Evolutionary conservation across 35 echinoderm and acorn worm genomes (phyloP).

Genomic region (Stichopus chloronotus): DNA sequence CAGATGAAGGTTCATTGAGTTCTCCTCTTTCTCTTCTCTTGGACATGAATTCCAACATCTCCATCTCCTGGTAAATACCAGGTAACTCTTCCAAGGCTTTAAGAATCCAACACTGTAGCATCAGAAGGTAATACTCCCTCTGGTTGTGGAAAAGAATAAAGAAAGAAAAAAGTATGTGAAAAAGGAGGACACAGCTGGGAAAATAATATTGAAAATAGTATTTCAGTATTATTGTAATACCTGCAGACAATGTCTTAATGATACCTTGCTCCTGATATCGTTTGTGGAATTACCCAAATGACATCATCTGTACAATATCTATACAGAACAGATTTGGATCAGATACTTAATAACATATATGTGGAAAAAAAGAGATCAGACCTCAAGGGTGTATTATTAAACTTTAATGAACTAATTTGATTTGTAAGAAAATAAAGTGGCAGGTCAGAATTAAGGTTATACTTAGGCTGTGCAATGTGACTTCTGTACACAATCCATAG

Average conservation of each 20-base stretch:
- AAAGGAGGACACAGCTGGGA: background rate
- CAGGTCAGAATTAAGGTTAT: no score
- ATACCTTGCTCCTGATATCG: no score
- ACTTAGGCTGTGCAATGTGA: no score
- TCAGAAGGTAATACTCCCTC: conserved; percentile 84
- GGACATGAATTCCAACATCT: conserved; percentile 91
- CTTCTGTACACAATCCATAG: no score
- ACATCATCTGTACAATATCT: no score
- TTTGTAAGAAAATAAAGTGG: no score
- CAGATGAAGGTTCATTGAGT: conserved; percentile 28
- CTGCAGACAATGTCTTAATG: background rate
- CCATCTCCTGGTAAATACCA: conserved; percentile 79
- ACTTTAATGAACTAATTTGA: no score
- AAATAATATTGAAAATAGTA: background rate
- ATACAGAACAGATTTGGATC: no score
- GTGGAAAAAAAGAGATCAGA: no score
- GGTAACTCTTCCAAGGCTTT: conserved; percentile 77
- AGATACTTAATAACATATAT: no score
- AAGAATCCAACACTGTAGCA: conserved; percentile 78
- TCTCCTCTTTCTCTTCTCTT: conserved; percentile 52
- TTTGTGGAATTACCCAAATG: no score
- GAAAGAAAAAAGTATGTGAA: background rate
- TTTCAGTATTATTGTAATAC: background rate
- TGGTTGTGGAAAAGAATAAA: conserved; percentile 1
- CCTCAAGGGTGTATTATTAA: no score